Evolutionary conservation across 2,113 vertebrate genomes (phyloP).

Genomic region (Lepus europaeus): DNA sequence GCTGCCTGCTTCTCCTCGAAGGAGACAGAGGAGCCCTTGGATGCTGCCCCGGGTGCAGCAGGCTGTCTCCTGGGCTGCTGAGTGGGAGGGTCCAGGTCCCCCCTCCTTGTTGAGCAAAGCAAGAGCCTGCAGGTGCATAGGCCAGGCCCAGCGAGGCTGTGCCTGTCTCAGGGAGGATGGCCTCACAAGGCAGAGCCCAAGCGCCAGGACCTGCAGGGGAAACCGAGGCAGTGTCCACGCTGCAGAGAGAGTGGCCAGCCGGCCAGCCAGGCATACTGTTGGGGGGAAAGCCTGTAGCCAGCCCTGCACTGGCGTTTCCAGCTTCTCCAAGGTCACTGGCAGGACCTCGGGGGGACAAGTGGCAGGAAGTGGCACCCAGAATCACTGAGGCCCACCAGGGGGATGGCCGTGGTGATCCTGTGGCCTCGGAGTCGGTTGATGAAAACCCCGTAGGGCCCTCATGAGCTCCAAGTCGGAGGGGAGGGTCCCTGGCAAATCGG

Average conservation of each 20-base stretch:
- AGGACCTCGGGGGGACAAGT: too few species aligned
- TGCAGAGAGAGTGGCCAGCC: neutral
- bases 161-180: too few species aligned
- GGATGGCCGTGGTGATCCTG: neutral
- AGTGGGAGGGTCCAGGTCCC: too few species aligned
- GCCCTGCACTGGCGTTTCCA: neutral
- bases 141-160: too few species aligned
- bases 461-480: neutral
- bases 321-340: neutral
- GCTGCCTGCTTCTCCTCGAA: neutral
- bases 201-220: neutral
- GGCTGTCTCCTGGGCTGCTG: neutral
- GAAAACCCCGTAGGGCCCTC: conserved; percentile 67
- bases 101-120: neutral
- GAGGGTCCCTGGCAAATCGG: conserved; percentile 67
- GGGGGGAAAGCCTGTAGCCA: neutral
- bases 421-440: conserved; percentile 67
- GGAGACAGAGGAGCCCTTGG: neutral
- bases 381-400: neutral
- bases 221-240: neutral
- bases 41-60: neutral
- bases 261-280: too few species aligned
- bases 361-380: neutral
- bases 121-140: neutral
- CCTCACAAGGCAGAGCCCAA: neutral